These are phyloP conservation scores for Gobio gobio DNA, from an alignment of 2,113 vertebrate species.

Conservation along the genomic window DNA sequence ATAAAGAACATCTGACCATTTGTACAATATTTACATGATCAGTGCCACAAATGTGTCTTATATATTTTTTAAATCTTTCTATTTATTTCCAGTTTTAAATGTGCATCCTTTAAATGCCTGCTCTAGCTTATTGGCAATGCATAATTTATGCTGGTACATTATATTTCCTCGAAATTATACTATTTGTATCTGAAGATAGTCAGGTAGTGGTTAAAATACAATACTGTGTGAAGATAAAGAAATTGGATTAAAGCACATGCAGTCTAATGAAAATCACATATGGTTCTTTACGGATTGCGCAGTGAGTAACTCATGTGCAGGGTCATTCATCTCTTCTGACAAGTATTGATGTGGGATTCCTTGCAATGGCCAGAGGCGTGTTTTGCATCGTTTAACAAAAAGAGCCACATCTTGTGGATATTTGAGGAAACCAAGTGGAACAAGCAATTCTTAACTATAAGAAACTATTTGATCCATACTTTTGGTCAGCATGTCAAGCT, in stretches of 20 bases:
- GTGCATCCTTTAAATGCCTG: neutral
- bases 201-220: neutral
- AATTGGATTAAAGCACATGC: neutral
- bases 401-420: conserved; percentile 29
- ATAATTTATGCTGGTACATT: neutral
- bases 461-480: neutral
- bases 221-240: neutral
- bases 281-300: neutral
- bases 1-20: neutral
- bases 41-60: neutral
- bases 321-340: conserved; percentile 31
- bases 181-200: neutral
- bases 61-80: neutral
- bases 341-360: conserved; percentile 16
- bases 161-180: neutral
- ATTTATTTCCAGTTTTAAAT: neutral
- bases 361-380: neutral
- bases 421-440: neutral
- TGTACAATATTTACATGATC: neutral
- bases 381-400: conserved; percentile 16
- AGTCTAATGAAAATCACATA: neutral
- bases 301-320: neutral
- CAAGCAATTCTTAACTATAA: neutral
- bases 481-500: neutral
- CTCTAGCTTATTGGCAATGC: neutral